These are phyloP conservation scores for Spodoptera littoralis DNA, from an alignment of 2,888 invertebrate species.

Conservation along the genomic window DNA sequence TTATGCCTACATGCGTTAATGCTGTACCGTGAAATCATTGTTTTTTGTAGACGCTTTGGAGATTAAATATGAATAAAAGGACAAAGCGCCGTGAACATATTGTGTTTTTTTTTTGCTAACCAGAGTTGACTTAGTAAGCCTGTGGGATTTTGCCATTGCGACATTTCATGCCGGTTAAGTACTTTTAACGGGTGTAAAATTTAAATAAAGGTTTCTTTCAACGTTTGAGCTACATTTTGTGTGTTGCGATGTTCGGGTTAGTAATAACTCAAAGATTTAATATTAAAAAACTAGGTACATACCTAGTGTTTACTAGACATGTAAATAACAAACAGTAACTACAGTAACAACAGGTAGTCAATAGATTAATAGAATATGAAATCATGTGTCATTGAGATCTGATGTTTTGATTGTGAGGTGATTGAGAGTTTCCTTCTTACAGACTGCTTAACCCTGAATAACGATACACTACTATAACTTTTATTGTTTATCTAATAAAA, in stretches of 20 bases:
- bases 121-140: conserved; percentile 79
- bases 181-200: conserved; percentile 70
- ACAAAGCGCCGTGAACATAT: conserved; percentile 81
- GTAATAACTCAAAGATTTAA: too few relatives aligned
- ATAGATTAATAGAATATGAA: too few relatives aligned
- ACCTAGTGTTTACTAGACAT: too few relatives aligned
- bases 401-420: too few relatives aligned
- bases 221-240: conserved; percentile 47
- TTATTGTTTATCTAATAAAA: too few relatives aligned
- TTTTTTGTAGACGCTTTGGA: conserved; percentile 84
- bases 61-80: conserved; percentile 88
- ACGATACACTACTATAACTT: too few relatives aligned
- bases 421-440: too few relatives aligned
- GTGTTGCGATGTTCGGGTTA: background rate
- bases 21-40: conserved; percentile 88
- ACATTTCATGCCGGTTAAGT: conserved; percentile 72
- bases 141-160: conserved; percentile 77
- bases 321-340: too few relatives aligned
- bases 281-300: too few relatives aligned
- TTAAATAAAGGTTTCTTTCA: conserved; percentile 59
- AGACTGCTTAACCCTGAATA: too few relatives aligned
- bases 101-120: conserved; percentile 73
- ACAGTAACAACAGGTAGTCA: too few relatives aligned
- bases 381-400: too few relatives aligned
- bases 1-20: conserved; percentile 88